A percentile compares a stretch with the other conserved stretches of the same genome.
Evolutionary conservation across 2,113 vertebrate species (phyloP).

Genomic region (Buteo buteo): DNA sequence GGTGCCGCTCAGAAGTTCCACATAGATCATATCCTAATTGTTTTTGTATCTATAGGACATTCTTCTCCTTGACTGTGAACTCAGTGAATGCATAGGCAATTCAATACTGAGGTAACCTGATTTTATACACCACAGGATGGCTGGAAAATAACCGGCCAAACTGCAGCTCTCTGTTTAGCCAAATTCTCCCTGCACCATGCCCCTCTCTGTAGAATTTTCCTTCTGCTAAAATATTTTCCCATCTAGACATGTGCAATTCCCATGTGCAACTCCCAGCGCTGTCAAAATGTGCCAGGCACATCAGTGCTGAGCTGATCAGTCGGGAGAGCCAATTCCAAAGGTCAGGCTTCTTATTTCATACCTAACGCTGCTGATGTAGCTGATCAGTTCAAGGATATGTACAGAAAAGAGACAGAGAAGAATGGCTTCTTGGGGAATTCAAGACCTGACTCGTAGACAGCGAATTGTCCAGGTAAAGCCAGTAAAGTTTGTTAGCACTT

Average conservation of each 20-base stretch:
- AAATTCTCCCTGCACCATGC: neutral
- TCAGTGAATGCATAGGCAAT: neutral
- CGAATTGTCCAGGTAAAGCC: neutral
- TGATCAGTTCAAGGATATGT: constrained; percentile 41
- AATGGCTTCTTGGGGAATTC: constrained; percentile 6
- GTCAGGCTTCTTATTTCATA: constrained; percentile 58
- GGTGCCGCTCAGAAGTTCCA: neutral
- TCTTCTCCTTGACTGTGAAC: neutral
- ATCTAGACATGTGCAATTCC: constrained; percentile 34
- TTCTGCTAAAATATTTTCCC: constrained; percentile 5
- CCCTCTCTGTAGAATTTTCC: neutral
- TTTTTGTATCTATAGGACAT: neutral
- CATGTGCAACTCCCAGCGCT: neutral
- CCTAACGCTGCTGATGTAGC: constrained; percentile 33
- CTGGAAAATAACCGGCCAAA: neutral
- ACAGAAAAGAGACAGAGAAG: constrained; percentile 30
- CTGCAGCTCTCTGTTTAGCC: neutral
- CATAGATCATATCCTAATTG: neutral
- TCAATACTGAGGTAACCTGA: neutral
- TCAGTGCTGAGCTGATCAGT: constrained; percentile 52
- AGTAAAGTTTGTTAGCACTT: neutral
- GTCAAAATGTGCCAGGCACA: constrained; percentile 46
- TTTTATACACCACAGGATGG: neutral
- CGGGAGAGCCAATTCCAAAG: constrained; percentile 43
- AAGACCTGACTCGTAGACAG: neutral